Conservation (phyloP, 2,113 vertebrate species). For the Periophthalmus modestus region DNA sequence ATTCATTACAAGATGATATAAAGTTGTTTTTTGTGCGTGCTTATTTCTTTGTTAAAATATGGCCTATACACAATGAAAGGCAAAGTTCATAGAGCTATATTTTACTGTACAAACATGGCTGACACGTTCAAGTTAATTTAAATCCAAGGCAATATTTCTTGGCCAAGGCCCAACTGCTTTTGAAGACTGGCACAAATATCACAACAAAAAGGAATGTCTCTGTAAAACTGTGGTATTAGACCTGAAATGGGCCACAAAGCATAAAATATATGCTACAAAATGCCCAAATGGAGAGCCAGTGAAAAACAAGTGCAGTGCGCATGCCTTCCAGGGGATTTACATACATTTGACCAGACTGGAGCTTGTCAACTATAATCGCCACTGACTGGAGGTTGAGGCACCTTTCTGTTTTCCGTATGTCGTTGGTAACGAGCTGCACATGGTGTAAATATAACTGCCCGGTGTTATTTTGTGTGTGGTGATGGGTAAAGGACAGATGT, state of each 20-base stretch:
- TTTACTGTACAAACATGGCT: background rate
- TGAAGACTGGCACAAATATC: background rate
- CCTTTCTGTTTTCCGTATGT: slow-evolving; percentile 50
- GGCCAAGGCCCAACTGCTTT: slow-evolving; percentile 4
- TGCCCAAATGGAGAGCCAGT: background rate
- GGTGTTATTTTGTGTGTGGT: slow-evolving; percentile 21
- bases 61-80: too few species aligned
- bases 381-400: slow-evolving; percentile 48
- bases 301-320: slow-evolving; percentile 2
- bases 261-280: slow-evolving; percentile 3
- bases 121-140: background rate
- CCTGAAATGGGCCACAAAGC: background rate
- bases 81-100: background rate
- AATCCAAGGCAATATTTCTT: background rate
- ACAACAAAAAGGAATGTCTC: background rate
- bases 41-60: background rate
- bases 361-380: slow-evolving; percentile 47
- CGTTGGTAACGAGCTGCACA: slow-evolving; percentile 33
- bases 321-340: background rate
- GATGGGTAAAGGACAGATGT: slow-evolving; percentile 24
- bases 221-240: background rate
- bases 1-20: background rate
- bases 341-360: slow-evolving; percentile 21
- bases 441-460: slow-evolving; percentile 8
- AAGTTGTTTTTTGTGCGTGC: too few species aligned